These are phyloP conservation scores for Amblyjoppa fuscipennis DNA, from an alignment of 2,888 invertebrate genomes.

Conservation along the genomic window DNA sequence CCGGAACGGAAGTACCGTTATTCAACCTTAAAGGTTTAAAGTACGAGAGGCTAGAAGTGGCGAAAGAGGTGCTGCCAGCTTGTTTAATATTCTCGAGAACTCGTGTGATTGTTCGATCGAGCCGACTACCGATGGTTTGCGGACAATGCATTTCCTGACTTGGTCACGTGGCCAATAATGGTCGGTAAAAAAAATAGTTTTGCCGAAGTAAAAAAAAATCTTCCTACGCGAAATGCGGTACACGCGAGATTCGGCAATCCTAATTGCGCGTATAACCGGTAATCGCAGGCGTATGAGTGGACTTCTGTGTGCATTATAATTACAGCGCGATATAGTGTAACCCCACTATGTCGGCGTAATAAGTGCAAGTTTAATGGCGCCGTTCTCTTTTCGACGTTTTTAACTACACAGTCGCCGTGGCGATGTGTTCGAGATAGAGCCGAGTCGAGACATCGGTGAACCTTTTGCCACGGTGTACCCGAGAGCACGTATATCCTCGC, in stretches of 20 bases:
- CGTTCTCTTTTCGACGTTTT: conserved; percentile 50
- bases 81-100: conserved; percentile 61
- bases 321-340: conserved; percentile 16
- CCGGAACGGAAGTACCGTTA: conserved; percentile 77
- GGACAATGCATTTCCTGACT: neutral
- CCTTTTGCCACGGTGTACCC: conserved; percentile 17
- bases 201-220: neutral
- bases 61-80: conserved; percentile 20
- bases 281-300: neutral
- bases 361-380: conserved; percentile 49
- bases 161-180: neutral
- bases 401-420: conserved; percentile 18
- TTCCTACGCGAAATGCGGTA: neutral
- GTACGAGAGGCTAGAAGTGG: conserved; percentile 56
- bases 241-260: neutral
- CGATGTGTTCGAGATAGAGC: conserved; percentile 46
- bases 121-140: neutral
- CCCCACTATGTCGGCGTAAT: conserved; percentile 9
- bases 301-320: conserved; percentile 13
- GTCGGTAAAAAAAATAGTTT: neutral
- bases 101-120: neutral
- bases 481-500: neutral
- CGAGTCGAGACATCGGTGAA: conserved; percentile 36
- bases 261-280: conserved; percentile 1
- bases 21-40: conserved; percentile 81